Percentiles rank a stretch among this genome's conserved stretches.
Evolutionary conservation across 2,888 invertebrate genomes (phyloP).

Genomic region (Adineta ricciae): DNA sequence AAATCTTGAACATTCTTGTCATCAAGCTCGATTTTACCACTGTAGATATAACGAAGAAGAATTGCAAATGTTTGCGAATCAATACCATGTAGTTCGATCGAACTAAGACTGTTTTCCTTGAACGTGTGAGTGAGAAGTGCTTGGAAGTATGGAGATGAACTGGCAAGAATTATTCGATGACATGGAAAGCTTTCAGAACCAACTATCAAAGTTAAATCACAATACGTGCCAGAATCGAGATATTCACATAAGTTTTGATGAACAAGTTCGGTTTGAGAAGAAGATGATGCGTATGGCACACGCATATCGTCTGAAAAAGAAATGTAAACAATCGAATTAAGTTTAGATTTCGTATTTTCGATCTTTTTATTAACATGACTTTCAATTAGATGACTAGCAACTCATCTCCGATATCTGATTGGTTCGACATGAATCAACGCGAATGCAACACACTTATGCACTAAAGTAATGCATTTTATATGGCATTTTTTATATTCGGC

Average conservation of each 20-base stretch:
- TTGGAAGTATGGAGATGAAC: background rate
- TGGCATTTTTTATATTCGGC: background rate
- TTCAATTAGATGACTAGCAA: too few relatives aligned
- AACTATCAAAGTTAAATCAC: constrained; percentile 1
- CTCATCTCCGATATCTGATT: background rate
- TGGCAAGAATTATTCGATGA: background rate
- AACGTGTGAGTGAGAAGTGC: background rate
- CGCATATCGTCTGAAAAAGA: background rate
- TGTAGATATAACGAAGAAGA: background rate
- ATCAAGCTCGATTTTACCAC: background rate
- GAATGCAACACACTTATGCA: background rate
- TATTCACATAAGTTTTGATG: background rate
- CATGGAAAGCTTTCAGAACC: background rate
- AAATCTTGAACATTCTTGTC: background rate
- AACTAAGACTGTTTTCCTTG: background rate
- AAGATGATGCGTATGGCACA: background rate
- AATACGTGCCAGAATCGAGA: background rate
- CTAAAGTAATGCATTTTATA: background rate
- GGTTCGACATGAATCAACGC: background rate
- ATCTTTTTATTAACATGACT: too few relatives aligned
- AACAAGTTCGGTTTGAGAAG: background rate
- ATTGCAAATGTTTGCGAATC: background rate
- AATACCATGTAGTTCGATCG: background rate
- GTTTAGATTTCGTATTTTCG: too few relatives aligned
- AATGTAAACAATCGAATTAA: too few relatives aligned